These are phyloP conservation scores for Synanthedon andrenaeformis DNA, from an alignment of 2,888 invertebrate genomes.

Conservation along the genomic window DNA sequence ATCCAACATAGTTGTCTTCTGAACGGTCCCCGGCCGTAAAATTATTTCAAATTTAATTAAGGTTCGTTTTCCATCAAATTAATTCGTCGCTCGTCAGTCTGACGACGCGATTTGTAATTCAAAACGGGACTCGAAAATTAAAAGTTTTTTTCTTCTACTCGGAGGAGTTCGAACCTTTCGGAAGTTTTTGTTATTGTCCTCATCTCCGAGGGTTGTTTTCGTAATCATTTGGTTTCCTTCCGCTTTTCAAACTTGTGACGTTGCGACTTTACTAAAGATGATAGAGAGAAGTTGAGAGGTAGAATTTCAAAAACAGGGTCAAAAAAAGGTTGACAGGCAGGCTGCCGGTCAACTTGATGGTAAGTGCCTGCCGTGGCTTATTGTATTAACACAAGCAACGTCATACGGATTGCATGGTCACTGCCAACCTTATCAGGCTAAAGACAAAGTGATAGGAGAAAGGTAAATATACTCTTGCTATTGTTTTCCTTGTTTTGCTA, in stretches of 20 bases:
- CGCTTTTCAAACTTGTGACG: background rate
- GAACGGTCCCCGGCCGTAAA: constrained; percentile 21
- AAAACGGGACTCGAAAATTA: constrained; percentile 33
- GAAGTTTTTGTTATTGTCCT: background rate
- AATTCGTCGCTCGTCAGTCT: constrained; percentile 31
- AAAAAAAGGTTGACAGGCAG: no score
- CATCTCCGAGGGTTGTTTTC: background rate
- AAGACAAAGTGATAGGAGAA: no score
- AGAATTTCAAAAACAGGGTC: no score
- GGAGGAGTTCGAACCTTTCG: background rate
- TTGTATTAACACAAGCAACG: no score
- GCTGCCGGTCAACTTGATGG: no score
- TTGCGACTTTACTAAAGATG: no score
- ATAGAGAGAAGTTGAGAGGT: no score
- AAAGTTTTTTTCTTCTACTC: background rate
- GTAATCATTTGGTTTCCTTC: background rate
- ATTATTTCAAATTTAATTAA: constrained; percentile 50
- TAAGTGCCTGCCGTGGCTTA: no score
- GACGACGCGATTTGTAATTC: constrained; percentile 44
- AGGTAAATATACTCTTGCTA: no score
- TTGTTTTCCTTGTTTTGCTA: no score
- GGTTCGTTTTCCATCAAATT: constrained; percentile 43
- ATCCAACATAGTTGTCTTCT: constrained; percentile 14
- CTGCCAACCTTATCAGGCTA: no score
- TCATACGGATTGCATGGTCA: no score